Base-by-base conservation (phyloP, 2,113 vertebrate species). In the Drymodes brunneopygia region DNA sequence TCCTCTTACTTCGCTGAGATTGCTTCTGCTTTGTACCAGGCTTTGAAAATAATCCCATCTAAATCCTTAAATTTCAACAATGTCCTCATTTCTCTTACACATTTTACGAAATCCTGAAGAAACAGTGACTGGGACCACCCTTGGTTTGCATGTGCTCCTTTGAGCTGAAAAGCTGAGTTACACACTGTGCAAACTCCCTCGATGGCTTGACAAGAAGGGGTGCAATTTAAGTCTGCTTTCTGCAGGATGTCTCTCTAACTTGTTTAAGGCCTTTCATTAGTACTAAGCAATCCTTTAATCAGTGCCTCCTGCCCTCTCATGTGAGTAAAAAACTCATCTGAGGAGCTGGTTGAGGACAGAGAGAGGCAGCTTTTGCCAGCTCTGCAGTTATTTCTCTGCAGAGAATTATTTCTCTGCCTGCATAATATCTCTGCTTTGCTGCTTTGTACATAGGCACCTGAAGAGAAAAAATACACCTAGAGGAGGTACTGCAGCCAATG, bases 401-500 rank as follows among this genome's bases (percentile, higher is more conserved):
- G n/a, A n/a, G n/a, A n/a, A n/a, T n/a, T n/a, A n/a, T n/a, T n/a
- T n/a, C n/a, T n/a, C 35, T 14, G 24, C 15, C 51, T 58, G 31
- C 1, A 0, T 9, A 61, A n/a, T 36, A 64, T 61, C 70, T 45
- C 48, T 50, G 44, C 21, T 75, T 67, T 54, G 35, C 42, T 13
- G 11, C 13, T 81, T 51, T 48, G 48, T 15, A 33, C 33, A 9
- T 16, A 25, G 2, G 13, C 11, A n/a, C 7, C 6, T 28, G 22
- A 40, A 64, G 16, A 62, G 50, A 69, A 57, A 45, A 28, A 22
- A 11, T 18, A 29, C 0, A 0, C 23, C 19, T 47, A 1, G 1
- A 75, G 19, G 40, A 75, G 28, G 23, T 50, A 57, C 6, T 42
- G 36, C 1, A 6, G n/a, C 29, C 35, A 74, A 4, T n/a, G 23